Base-by-base conservation (phyloP, 2,113 vertebrate genomes). In the Lates calcarifer region DNA sequence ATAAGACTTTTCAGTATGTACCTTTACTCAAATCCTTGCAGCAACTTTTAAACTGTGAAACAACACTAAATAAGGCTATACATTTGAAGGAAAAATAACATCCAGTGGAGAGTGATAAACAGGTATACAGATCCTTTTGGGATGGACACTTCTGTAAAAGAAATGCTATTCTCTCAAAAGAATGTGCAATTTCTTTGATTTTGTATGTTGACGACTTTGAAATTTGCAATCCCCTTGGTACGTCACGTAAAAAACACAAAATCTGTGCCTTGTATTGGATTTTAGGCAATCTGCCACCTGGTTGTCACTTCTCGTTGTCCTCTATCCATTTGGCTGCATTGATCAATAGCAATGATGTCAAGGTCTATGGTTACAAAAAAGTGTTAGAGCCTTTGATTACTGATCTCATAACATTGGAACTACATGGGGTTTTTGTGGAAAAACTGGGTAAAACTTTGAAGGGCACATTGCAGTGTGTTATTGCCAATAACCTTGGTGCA, bases 271-370 rank as follows among this genome's bases (percentile, higher is more conserved):
- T 63, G 15, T 79, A 62, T 55, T 79, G 76, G 76, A 41, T 6
- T 31, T 18, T 62, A 1, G 13, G 35, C 8, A 77, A 77, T 43
- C 56, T 60, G 20, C 75, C 67, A 6, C 57, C 67, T 13, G 66
- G 77, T 6, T 26, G 7, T 22, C 57, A 79, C 22, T 63, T 47
- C 9, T 41, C 33, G 3, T 61, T 79, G 14, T 39, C 57, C 7
- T 79, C 66, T 1, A 71, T 63, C 22, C 29, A 79, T 55, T 39
- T 79, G 29, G 76, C 56, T 72, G 67, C 17, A 72, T 33, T 33
- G 33, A 13, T 35, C 41, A 47, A 33, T 33, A 33, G 33, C 33
- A 49, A 60, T 20, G 56, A 78, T 26, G 41, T 62, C 1, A 79
- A 29, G 26, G 13, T 6, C 11, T 70, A 47, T 26, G 60, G 58